These are phyloP conservation scores for Aptenodytes patagonicus DNA, from an alignment of 2,113 vertebrate species.

Conservation along the genomic window DNA sequence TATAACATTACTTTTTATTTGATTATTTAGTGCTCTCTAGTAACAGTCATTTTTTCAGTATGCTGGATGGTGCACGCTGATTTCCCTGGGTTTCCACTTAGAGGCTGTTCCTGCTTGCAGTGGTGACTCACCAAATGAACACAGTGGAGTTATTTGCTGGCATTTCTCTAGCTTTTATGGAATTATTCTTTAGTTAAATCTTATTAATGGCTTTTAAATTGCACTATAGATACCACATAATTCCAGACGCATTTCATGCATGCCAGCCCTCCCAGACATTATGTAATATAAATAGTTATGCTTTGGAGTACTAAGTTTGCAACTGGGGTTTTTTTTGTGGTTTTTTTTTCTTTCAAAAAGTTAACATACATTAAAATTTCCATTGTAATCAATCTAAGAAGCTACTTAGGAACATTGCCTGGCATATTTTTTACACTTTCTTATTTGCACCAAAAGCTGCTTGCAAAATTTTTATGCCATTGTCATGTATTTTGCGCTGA, in stretches of 20 bases:
- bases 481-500: background rate
- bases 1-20: conserved; percentile 2
- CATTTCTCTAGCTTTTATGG: background rate
- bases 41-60: background rate
- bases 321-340: background rate
- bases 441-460: background rate
- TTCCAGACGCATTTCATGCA: background rate
- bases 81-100: background rate
- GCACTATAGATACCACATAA: background rate
- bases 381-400: background rate
- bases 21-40: background rate
- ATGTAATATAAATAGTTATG: background rate
- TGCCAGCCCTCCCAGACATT: background rate
- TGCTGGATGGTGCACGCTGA: background rate
- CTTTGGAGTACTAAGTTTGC: background rate
- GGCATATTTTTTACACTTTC: background rate
- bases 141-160: background rate
- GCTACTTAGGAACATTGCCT: background rate
- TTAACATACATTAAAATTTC: background rate
- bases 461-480: background rate
- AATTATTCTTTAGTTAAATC: background rate
- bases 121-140: background rate
- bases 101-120: background rate
- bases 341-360: background rate
- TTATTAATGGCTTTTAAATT: background rate